These are phyloP conservation scores for Phalacrocorax brasilianus DNA, from an alignment of 2,113 vertebrate genomes.

Conservation along the genomic window DNA sequence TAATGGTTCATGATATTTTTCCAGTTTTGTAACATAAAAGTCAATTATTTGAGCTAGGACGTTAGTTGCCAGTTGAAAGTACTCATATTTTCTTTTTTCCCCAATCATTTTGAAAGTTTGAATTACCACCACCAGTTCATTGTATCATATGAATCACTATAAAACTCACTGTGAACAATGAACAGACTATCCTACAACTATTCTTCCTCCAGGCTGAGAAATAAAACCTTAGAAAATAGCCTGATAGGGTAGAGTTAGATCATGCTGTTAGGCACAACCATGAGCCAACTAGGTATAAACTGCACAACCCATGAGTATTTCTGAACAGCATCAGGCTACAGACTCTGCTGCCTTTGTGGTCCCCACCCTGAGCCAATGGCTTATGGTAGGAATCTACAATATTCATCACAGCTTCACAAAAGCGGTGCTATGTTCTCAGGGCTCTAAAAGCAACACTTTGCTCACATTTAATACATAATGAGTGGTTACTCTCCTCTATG, in stretches of 20 bases:
- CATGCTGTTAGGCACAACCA: background rate
- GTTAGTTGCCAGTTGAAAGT: background rate
- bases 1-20: background rate
- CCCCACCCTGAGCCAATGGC: background rate
- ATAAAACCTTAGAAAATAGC: background rate
- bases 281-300: background rate
- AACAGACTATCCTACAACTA: background rate
- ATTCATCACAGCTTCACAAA: background rate
- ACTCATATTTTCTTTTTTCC: background rate
- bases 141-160: background rate
- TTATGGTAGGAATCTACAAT: background rate
- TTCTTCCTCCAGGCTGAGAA: background rate
- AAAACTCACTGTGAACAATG: background rate
- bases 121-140: background rate
- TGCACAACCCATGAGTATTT: background rate
- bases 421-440: background rate
- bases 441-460: background rate
- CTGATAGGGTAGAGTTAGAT: background rate
- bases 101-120: background rate
- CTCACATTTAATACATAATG: background rate
- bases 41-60: background rate
- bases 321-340: background rate
- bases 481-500: background rate
- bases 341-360: background rate
- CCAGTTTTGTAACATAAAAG: background rate